A percentile compares a stretch with the other conserved stretches of the same genome.
Evolutionary conservation across 1,140 invertebrate genomes (phyloP).

Genomic region (Philotrypesis tridentata): DNA sequence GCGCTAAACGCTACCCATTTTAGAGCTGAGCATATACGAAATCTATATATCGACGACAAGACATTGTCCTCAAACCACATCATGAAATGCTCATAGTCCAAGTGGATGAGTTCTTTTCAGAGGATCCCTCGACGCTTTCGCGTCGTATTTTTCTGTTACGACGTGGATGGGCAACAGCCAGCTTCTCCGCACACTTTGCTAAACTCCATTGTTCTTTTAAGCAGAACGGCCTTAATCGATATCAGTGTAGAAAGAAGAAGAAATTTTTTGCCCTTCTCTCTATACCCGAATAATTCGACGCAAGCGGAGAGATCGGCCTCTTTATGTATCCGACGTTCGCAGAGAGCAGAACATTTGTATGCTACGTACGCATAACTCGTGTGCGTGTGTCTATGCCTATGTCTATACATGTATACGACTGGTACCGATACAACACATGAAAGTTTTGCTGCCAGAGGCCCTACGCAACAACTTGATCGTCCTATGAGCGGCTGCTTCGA

Average conservation of each 20-base stretch:
- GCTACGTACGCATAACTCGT: not conserved
- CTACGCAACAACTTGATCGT: not conserved
- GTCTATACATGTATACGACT: not conserved
- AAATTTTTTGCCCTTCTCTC: not conserved
- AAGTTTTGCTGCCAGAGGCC: slow-evolving; percentile 16
- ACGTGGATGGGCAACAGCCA: not conserved
- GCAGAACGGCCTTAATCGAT: slow-evolving; percentile 19
- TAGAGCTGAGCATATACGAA: too few species aligned
- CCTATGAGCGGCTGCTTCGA: not conserved
- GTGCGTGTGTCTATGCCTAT: not conserved
- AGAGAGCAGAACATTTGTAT: slow-evolving; percentile 10
- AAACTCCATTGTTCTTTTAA: not conserved
- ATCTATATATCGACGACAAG: too few species aligned
- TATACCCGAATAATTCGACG: slow-evolving; percentile 12
- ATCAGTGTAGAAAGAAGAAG: slow-evolving; percentile 1
- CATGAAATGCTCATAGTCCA: not conserved
- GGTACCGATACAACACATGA: not conserved
- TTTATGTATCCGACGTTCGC: not conserved
- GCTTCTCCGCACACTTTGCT: not conserved
- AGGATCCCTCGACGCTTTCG: not conserved
- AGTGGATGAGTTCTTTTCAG: not conserved
- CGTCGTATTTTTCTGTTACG: slow-evolving; percentile 20
- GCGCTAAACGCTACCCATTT: too few species aligned
- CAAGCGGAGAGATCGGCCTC: not conserved
- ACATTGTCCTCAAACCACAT: not conserved